Conservation (phyloP, 1,140 invertebrate species). For the Bombus polaris region DNA sequence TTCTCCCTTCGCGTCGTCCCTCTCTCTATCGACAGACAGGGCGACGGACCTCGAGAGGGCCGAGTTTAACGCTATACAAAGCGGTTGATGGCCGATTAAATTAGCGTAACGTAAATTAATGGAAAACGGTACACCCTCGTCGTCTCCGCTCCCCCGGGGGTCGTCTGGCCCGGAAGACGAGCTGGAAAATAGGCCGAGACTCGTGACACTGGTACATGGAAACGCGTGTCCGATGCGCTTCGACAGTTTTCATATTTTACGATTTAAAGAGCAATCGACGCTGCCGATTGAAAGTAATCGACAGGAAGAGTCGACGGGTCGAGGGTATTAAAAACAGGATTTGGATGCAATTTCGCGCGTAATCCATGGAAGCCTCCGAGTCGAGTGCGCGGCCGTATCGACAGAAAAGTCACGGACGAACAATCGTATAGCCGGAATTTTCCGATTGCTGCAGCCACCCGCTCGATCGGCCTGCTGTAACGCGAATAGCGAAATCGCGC, state of each 20-base stretch:
- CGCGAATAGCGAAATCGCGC: neutral
- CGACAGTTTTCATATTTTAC: constrained; percentile 64
- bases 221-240: constrained; percentile 42
- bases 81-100: constrained; percentile 13
- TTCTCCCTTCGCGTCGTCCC: neutral
- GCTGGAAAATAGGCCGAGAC: neutral
- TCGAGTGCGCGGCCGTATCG: constrained; percentile 24
- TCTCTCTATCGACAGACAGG: neutral
- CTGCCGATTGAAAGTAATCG: constrained; percentile 61
- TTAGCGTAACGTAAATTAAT: constrained; percentile 20
- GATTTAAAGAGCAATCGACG: constrained; percentile 58
- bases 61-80: neutral
- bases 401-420: constrained; percentile 36
- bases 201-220: neutral
- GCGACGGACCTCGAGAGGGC: neutral
- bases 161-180: neutral
- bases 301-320: constrained; percentile 56
- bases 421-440: constrained; percentile 18
- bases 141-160: neutral
- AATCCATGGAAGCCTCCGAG: constrained; percentile 37
- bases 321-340: constrained; percentile 64
- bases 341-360: constrained; percentile 49
- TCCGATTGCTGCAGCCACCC: neutral
- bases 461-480: neutral
- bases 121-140: neutral